Evolutionary conservation across 2,113 vertebrate species (phyloP).

Genomic region (Cyprinodon variegatus): DNA sequence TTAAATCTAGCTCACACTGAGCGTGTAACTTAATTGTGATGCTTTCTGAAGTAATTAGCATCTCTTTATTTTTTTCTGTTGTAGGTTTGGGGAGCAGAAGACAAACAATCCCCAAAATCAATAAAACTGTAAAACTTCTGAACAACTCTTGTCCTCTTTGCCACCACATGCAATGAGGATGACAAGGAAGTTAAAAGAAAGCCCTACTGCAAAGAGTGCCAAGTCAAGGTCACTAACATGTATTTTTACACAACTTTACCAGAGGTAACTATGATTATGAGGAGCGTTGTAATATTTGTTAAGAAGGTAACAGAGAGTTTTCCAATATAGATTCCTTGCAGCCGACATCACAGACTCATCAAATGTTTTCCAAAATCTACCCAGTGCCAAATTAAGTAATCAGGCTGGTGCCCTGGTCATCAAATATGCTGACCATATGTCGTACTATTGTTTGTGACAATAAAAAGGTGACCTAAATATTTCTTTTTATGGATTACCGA

Average conservation of each 20-base stretch:
- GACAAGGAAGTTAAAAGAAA: neutral
- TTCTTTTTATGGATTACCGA: no score
- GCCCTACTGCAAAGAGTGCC: neutral
- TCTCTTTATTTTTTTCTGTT: neutral
- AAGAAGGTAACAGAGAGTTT: slow-evolving; percentile 25
- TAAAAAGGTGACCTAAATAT: no score
- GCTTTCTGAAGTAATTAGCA: neutral
- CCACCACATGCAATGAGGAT: neutral
- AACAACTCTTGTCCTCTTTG: neutral
- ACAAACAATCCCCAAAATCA: neutral
- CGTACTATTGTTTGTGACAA: no score
- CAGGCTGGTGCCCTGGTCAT: no score
- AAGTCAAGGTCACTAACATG: neutral
- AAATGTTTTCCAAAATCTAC: no score
- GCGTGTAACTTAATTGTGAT: no score
- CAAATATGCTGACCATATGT: no score
- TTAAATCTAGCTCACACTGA: no score
- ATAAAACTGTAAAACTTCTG: no score
- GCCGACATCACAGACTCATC: neutral
- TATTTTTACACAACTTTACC: neutral
- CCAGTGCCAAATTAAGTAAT: no score
- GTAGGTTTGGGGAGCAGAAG: neutral
- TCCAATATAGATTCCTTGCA: slow-evolving; percentile 33
- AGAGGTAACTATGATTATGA: neutral
- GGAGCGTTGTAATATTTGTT: neutral